Base-by-base conservation (phyloP, 2,888 invertebrate species). In the Hedychridium roseum region DNA sequence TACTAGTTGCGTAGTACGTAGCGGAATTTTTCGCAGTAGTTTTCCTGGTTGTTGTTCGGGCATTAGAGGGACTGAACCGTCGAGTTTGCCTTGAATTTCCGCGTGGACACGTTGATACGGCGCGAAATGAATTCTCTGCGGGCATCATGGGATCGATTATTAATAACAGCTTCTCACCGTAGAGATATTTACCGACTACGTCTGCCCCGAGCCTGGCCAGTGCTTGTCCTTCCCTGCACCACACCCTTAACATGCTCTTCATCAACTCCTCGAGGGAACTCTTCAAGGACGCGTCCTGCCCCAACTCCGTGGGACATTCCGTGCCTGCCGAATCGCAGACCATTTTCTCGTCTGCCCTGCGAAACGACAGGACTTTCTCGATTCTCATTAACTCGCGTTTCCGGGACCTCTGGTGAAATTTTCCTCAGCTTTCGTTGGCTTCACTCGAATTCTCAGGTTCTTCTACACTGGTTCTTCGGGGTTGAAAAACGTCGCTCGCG, bases 161-260 rank as follows among this genome's bases (percentile, higher is more conserved):
- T n/a, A n/a, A n/a, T n/a, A n/a, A n/a, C n/a, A n/a, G n/a, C n/a
- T n/a, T 5, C 9, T 16, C 11, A 35, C 21, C 26, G 38, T 15
- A 39, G 3, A 28, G 11, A 53, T 57, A 63, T 58, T 70, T 74
- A 76, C 76, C 76, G 47, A 71, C 62, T 11, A 62, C 54, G 70
- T 84, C 80, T 50, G 82, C 80, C 70, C 87, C 85, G 50, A 89
- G 82, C 66, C 84, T 82, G 60, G 84, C 84, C 67, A 88, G 83
- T 37, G 88, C 88, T 79, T 88, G 84, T 63, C 86, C 86, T 76
- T 91, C 89, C 64, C 87, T 84, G 76, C 91, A 90, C 92, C 92
- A 92, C 37, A 92, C 84, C 72, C 90, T 82, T 68, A 92, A 83
- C 91, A 92, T 91, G 68, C 89, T 82, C 78, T 90, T 90, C 69